These are phyloP conservation scores for Cryptus armator DNA, from an alignment of 2,888 invertebrate species.

Conservation along the genomic window DNA sequence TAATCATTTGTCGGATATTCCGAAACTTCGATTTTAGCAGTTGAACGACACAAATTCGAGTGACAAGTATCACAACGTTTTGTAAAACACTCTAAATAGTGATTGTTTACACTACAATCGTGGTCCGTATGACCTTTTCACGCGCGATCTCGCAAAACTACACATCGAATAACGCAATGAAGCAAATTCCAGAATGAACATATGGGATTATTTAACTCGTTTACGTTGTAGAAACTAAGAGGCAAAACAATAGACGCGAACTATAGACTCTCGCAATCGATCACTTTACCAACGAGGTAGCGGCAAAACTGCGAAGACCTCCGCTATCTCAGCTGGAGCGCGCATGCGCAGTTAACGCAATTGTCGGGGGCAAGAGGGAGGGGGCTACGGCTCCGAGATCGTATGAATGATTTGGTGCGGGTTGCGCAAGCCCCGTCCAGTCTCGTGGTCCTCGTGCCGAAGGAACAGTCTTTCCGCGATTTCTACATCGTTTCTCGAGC, in stretches of 20 bases:
- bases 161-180: not conserved
- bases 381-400: slow-evolving; percentile 6
- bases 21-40: not conserved
- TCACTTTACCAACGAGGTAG: not conserved
- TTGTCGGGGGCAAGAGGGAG: not conserved
- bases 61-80: slow-evolving; percentile 10
- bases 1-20: not conserved
- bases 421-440: slow-evolving; percentile 49
- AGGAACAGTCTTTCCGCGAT: not conserved
- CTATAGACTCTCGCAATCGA: slow-evolving; percentile 7
- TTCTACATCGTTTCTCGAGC: slow-evolving; percentile 23
- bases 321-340: not conserved
- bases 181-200: not conserved
- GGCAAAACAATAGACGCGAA: not conserved
- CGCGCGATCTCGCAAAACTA: not conserved
- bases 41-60: not conserved
- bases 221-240: not conserved
- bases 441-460: slow-evolving; percentile 30
- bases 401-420: slow-evolving; percentile 23
- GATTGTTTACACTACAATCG: slow-evolving; percentile 10
- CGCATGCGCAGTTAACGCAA: slow-evolving; percentile 24
- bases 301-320: not conserved
- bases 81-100: not conserved
- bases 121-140: not conserved
- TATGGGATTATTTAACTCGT: not conserved